Evolutionary conservation across 2,888 invertebrate genomes (phyloP), one percentile per base, ranked within the genome.

Genomic region (Caenorhabditis sinica): DNA sequence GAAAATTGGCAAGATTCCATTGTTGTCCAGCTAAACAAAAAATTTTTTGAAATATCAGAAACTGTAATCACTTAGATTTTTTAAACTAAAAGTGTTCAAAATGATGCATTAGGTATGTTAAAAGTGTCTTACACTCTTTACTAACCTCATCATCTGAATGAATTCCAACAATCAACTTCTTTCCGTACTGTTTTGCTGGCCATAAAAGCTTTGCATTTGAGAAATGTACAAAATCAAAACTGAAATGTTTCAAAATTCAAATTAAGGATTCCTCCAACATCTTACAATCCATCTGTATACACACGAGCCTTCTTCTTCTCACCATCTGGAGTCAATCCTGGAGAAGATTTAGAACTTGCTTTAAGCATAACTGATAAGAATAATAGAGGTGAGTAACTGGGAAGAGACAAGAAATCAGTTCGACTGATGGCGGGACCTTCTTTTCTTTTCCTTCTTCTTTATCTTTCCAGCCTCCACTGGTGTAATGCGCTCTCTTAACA

Each of bases 221-320:
- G 94, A 98, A 99, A 94, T 99, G 98, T 8, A 98, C 97, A 97
- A 99, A 97, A 93, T 99, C 98, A 93, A 98, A 99, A 94, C 98
- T 97, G 94, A 86, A 88, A 87, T n/a, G n/a, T n/a, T 15, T 63
- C 15, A 36, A 13, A 20, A 53, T 53, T 61, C 51, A n/a, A 13
- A 36, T n/a, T 25, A 25, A 30, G 20, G 1, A 36, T 9, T 51
- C 0, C 11, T 0, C 6, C 0, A 28, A 15, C 30, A 33, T 11
- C 51, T 75, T 30, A 90, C 89, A 88, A 89, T 71, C 90, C 90
- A 82, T 90, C 89, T 36, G 87, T 88, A 86, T 88, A 90, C 15
- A 90, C 89, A 8, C 90, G 88, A 8, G 80, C 75, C 17, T 75
- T 80, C 33, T 82, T 85, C 66, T 77, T 77, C 43, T 74, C 36